Conservation (phyloP, 2,888 invertebrate genomes). For the Argyresthia goedartella region DNA sequence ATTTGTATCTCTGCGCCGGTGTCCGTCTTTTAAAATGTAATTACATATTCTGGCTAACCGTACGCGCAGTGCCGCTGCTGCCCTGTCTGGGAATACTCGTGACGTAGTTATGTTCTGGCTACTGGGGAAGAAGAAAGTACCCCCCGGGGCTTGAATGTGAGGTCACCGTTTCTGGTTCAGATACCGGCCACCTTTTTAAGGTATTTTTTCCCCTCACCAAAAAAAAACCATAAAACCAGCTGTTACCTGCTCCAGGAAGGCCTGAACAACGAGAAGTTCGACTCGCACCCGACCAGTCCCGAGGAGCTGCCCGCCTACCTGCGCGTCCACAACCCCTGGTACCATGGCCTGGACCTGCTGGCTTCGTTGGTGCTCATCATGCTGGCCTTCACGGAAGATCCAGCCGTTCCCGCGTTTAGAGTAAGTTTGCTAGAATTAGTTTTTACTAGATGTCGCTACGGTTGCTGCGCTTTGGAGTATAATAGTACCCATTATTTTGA, state of each 20-base stretch:
- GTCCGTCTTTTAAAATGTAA: too few species aligned
- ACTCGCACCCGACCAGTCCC: conserved; percentile 86
- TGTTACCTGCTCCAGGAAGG: conserved; percentile 78
- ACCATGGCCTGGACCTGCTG: conserved; percentile 83
- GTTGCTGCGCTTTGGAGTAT: not conserved
- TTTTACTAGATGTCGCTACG: not conserved
- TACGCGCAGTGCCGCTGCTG: too few species aligned
- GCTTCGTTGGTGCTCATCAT: conserved; percentile 81
- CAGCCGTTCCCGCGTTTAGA: conserved; percentile 80
- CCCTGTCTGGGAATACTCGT: too few species aligned
- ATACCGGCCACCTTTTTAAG: too few species aligned
- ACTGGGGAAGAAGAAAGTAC: too few species aligned
- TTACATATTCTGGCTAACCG: too few species aligned
- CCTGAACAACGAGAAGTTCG: conserved; percentile 91
- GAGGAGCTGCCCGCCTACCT: conserved; percentile 89
- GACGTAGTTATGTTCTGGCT: too few species aligned
- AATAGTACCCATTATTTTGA: not conserved
- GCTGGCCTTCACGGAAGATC: conserved; percentile 85
- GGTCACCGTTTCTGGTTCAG: too few species aligned
- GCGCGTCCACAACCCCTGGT: conserved; percentile 89
- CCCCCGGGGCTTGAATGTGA: too few species aligned
- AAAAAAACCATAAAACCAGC: not conserved
- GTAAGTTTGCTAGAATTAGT: conserved; percentile 48
- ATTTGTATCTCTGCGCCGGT: too few species aligned
- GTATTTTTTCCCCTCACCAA: too few species aligned